phyloP scores from a whole-genome alignment of 2,113 vertebrate species.

The Sus scrofa region DNA sequence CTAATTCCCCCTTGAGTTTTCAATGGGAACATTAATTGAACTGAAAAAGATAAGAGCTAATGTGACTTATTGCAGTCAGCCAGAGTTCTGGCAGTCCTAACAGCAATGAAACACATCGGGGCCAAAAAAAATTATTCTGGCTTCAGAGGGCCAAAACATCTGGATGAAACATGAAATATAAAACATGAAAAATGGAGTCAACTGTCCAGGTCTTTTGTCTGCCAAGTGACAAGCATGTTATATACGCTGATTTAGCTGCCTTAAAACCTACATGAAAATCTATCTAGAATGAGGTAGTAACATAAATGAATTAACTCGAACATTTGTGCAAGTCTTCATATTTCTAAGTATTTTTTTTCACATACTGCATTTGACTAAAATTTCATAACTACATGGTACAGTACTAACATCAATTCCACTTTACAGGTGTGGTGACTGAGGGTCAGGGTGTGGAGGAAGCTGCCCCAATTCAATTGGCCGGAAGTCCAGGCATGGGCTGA shows the following conservation, averaged over 20 bases:
- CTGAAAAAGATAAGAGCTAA: slow-evolving; percentile 46
- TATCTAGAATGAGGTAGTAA: neutral
- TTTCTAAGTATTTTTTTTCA: neutral
- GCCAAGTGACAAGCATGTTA: neutral
- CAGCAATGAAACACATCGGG: neutral
- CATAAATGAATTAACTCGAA: slow-evolving; percentile 33
- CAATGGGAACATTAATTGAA: slow-evolving; percentile 58
- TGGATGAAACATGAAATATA: slow-evolving; percentile 45
- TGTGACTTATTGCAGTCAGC: slow-evolving; percentile 46
- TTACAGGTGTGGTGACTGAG: neutral
- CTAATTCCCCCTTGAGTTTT: slow-evolving; percentile 34
- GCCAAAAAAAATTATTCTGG: neutral
- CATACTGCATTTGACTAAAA: neutral
- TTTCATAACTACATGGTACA: neutral
- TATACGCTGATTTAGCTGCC: neutral
- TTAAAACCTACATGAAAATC: slow-evolving; percentile 19
- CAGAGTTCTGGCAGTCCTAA: slow-evolving; percentile 40
- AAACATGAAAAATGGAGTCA: slow-evolving; percentile 32
- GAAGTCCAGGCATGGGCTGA: neutral
- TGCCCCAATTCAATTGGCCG: neutral
- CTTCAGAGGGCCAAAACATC: slow-evolving; percentile 46
- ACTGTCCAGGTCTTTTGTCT: slow-evolving; percentile 37
- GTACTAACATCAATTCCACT: neutral
- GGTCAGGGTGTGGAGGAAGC: neutral
- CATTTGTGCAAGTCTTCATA: neutral